Evolutionary conservation across 2,888 invertebrate species (phyloP), one percentile per base, ranked within the genome.

Genomic region (Myopa testacea): DNA sequence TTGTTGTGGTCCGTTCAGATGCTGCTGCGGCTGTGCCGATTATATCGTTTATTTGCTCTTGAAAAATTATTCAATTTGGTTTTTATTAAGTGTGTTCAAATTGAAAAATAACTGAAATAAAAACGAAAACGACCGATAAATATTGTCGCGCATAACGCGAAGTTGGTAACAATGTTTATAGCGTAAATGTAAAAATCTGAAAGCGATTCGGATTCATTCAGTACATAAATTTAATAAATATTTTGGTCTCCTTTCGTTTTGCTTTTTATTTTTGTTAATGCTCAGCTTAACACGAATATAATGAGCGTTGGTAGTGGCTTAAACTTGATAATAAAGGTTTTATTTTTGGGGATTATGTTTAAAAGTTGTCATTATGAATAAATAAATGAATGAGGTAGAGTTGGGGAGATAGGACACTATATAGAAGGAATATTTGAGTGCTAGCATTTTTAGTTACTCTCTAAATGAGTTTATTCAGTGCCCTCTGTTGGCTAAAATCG

Each of bases 281-380:
- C 37, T 55, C 52, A 19, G 60, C 67, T 70, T 70, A 78, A 74
- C 78, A 78, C 76, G 78, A 62, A 74, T 69, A 76, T 78, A 78
- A 78, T 78, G 78, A 78, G 70, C 68, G 78, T 6, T 19, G 26
- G 62, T 14, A 50, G 50, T 10, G 8, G 50, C 10, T 50, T 50
- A 8, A 14, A 50, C 50, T 14, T 50, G 50, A 50, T 50, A 50
- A 14, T 50, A 14, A 14, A 50, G 10, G 1, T 50, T 14, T 2
- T 50, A 50, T 50, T 50, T 50, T 50, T 8, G 1, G 14, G 50
- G 50, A 8, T 50, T 8, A 50, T 50, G 2, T 50, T 10, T 50
- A 50, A 14, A 50, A 50, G 50, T 26, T 1, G 26, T 26, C 26
- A 26, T 26, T 26, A 26, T 1, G 26, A 26, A n/a, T n/a, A n/a